phyloP scores from a whole-genome alignment of 2,888 invertebrate genomes.

The Trilocha varians region DNA sequence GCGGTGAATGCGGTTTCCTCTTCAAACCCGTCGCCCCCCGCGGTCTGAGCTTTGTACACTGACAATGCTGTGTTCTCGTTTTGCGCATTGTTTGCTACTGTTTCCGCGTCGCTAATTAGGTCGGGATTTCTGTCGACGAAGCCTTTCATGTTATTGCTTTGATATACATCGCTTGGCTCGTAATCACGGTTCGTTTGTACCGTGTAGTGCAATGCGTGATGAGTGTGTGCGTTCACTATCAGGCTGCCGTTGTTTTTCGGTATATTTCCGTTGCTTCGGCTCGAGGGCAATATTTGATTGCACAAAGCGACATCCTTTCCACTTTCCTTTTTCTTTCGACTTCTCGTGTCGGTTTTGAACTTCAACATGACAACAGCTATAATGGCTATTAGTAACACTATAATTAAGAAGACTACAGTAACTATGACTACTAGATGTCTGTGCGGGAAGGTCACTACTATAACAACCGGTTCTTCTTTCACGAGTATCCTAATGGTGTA shows the following conservation, averaged over 20 bases:
- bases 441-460: conserved; percentile 78
- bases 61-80: conserved; percentile 61
- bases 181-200: conserved; percentile 69
- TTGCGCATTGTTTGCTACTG: conserved; percentile 62
- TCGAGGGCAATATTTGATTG: conserved; percentile 65
- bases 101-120: conserved; percentile 84
- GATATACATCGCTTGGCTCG: conserved; percentile 68
- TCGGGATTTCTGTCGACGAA: conserved; percentile 83
- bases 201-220: conserved; percentile 70
- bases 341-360: conserved; percentile 63
- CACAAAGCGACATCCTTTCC: conserved; percentile 76
- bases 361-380: conserved; percentile 77
- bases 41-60: conserved; percentile 57
- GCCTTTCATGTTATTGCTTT: conserved; percentile 64
- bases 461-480: conserved; percentile 80
- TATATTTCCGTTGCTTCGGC: conserved; percentile 59
- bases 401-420: conserved; percentile 76
- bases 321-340: conserved; percentile 71
- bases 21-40: conserved; percentile 48
- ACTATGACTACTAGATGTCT: conserved; percentile 81
- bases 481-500: conserved; percentile 85
- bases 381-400: conserved; percentile 77
- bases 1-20: conserved; percentile 59
- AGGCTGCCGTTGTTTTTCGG: conserved; percentile 72
- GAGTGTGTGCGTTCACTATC: conserved; percentile 71